Base-by-base conservation (phyloP, 2,797 vertebrate genomes). In the Crotalus adamanteus region DNA sequence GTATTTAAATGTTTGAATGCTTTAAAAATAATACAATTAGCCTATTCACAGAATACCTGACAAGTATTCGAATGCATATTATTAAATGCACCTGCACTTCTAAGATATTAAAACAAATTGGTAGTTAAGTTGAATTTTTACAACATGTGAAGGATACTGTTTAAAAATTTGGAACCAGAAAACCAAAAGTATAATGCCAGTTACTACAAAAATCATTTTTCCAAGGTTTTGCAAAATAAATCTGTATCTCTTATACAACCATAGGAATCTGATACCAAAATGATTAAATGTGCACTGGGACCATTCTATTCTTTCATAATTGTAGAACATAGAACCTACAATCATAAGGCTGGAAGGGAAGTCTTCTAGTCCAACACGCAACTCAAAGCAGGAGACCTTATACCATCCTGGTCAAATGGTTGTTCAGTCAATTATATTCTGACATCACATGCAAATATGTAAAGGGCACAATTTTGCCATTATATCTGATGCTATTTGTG, bases 171-270 rank as follows among this genome's bases (percentile, higher is more conserved):
- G 16, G 47, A 61, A 88, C 22, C 6, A 91, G 0, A 47, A 86
- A 53, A 78, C 92, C 69, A 1, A 53, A 61, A 92, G 6, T 22
- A 18, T 6, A 31, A 3, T n/a, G 25, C 53, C 86, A 92, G 55
- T 73, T 37, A 37, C 26, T 0, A 65, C 3, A 92, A 2, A 12
- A 0, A 0, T 12, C 28, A 89, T 83, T 90, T 63, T 37, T 53
- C 73, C 20, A 87, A 92, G 57, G 9, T 20, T 90, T 69, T 60
- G 8, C 88, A 89, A 69, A 22, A 86, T 69, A 51, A 87, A 56
- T 91, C 31, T 69, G 9, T 61, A 87, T 85, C 25, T 88, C 31
- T 94, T 86, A 92, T 59, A 47, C 83, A 57, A 42, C 16, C 69
- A 11, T 42, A 22, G 18, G 69, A 42, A 7, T 22, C 31, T 78